Conservation (phyloP, 2,797 vertebrate species). For the Bradypodion ventrale region DNA sequence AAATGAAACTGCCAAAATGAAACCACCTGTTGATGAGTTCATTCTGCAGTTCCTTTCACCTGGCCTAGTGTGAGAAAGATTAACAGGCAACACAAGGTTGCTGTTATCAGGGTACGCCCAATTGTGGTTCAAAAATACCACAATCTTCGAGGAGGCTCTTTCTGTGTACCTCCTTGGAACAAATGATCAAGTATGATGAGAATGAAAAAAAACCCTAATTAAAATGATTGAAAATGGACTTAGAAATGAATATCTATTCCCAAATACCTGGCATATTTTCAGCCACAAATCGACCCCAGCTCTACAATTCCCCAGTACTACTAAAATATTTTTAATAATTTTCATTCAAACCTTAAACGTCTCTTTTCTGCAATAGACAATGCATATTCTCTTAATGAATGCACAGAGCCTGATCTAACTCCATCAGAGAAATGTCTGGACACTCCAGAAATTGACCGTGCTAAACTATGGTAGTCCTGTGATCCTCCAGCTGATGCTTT, state of each 20-base stretch:
- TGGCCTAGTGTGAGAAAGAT: too few species aligned
- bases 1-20: too few species aligned
- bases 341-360: constrained; percentile 74
- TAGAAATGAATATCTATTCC: background rate
- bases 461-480: constrained; percentile 61
- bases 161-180: background rate
- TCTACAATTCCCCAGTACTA: too few species aligned
- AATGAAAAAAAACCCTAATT: too few species aligned
- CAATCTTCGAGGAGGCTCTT: too few species aligned
- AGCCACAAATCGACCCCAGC: background rate
- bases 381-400: constrained; percentile 72
- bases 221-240: background rate
- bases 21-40: too few species aligned
- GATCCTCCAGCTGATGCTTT: constrained; percentile 59
- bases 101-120: too few species aligned
- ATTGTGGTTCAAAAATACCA: too few species aligned
- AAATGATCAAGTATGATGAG: background rate
- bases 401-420: constrained; percentile 9
- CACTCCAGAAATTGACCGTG: constrained; percentile 40
- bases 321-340: fast-evolving
- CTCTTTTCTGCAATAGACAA: constrained; percentile 84
- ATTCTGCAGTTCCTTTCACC: too few species aligned
- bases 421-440: constrained; percentile 31
- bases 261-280: background rate
- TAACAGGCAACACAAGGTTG: too few species aligned